A percentile compares a stretch with the other conserved stretches of the same genome.
phyloP scores from a whole-genome alignment of 2,888 invertebrate genomes.

The Latrodectus elegans region DNA sequence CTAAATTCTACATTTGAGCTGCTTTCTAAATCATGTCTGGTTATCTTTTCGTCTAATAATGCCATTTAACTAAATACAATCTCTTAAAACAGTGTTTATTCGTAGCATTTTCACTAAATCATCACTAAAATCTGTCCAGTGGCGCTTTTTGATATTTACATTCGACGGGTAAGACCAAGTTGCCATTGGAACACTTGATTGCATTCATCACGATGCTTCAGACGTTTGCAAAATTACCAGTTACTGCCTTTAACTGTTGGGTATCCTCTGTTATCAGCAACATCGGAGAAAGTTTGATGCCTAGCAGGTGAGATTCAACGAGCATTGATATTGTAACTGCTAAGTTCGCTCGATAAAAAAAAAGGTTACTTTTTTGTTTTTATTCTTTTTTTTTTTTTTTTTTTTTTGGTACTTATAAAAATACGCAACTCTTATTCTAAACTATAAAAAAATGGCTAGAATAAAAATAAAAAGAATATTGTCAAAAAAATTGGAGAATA shows the following conservation, averaged over 20 bases:
- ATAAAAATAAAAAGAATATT: background rate
- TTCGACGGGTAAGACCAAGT: background rate
- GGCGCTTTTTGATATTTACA: no score
- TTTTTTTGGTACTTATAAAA: background rate
- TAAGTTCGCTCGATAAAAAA: background rate
- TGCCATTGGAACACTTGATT: background rate
- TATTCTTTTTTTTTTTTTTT: background rate
- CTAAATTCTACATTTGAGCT: no score
- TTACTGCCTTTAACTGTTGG: background rate
- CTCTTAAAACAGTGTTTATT: no score
- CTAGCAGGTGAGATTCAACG: background rate
- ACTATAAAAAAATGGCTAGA: background rate
- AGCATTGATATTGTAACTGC: no score
- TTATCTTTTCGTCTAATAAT: no score
- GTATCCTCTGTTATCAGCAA: background rate
- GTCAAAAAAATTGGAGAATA: slow-evolving; percentile 1
- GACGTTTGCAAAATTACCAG: background rate
- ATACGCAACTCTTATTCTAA: background rate
- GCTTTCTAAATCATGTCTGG: no score
- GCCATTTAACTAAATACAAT: no score
- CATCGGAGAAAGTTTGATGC: background rate
- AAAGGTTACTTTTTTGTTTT: background rate
- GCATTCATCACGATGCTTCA: background rate
- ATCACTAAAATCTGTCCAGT: no score
- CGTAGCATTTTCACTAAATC: no score